Percentiles rank a stretch among this genome's conserved stretches.
phyloP scores from a whole-genome alignment of 2,888 invertebrate genomes.

The Sycophila texana region DNA sequence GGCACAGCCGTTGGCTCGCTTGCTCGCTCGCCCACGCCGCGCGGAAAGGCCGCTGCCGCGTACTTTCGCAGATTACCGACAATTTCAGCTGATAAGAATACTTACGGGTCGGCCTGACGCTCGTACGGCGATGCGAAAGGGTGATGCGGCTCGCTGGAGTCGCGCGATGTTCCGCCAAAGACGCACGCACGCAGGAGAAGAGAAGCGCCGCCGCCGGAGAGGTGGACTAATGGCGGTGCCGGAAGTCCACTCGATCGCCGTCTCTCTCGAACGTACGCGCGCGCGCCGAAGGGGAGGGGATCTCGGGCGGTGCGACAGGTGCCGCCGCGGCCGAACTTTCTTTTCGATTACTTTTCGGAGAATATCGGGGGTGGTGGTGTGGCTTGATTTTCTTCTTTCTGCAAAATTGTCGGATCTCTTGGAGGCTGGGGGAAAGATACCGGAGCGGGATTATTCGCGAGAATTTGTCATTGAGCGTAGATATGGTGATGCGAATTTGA shows the following conservation, averaged over 20 bases:
- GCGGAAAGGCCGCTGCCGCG: constrained; percentile 31
- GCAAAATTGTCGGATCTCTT: too few species aligned
- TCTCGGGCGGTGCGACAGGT: not conserved
- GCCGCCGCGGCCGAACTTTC: not conserved
- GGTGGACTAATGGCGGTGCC: constrained; percentile 52
- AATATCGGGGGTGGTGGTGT: too few species aligned
- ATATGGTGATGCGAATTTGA: too few species aligned
- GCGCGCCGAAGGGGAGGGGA: not conserved
- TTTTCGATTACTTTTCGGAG: too few species aligned
- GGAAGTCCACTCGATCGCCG: constrained; percentile 32
- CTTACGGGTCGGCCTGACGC: constrained; percentile 58
- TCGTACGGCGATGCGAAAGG: constrained; percentile 48
- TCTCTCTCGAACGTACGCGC: not conserved
- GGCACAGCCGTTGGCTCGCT: constrained; percentile 24
- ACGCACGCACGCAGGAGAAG: constrained; percentile 32
- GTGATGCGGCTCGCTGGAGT: constrained; percentile 23
- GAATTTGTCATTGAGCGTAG: not conserved
- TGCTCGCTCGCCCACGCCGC: not conserved
- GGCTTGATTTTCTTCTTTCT: too few species aligned
- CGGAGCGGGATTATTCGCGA: not conserved
- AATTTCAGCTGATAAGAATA: constrained; percentile 12
- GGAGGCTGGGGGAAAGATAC: not conserved
- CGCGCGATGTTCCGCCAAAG: constrained; percentile 39
- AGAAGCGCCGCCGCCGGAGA: constrained; percentile 46
- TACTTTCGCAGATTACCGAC: not conserved